Percentiles rank a stretch among this genome's conserved stretches.
Evolutionary conservation across 2,797 vertebrate species (phyloP).

Genomic region (Microctenopoma stevenorrisi): DNA sequence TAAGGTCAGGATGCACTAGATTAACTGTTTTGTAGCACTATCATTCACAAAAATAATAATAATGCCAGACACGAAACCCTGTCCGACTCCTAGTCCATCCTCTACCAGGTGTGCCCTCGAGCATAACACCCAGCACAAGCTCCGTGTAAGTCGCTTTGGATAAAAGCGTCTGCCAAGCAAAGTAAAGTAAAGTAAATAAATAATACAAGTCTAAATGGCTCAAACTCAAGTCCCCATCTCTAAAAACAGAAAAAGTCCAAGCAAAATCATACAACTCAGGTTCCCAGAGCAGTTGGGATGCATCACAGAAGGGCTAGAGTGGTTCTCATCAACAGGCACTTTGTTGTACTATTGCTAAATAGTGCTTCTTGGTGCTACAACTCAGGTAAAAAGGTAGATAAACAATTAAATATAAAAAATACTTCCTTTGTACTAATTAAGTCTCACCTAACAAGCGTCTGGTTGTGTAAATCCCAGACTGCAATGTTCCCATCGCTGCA

Average conservation of each 20-base stretch:
- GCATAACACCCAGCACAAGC: too few relatives aligned
- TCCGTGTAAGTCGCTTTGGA: too few relatives aligned
- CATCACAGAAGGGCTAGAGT: slow-evolving; percentile 14
- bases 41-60: too few relatives aligned
- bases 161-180: too few relatives aligned
- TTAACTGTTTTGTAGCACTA: too few relatives aligned
- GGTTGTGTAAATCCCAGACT: slow-evolving; percentile 97
- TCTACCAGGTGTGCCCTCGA: too few relatives aligned
- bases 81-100: too few relatives aligned
- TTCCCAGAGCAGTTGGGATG: slow-evolving; percentile 2
- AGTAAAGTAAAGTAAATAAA: too few relatives aligned
- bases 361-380: slow-evolving; percentile 1
- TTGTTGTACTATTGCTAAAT: not conserved
- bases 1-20: too few relatives aligned
- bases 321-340: slow-evolving; percentile 25
- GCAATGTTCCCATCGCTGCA: slow-evolving; percentile 97
- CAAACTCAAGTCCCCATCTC: too few relatives aligned
- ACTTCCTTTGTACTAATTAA: not conserved
- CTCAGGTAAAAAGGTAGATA: not conserved
- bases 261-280: slow-evolving; percentile 19
- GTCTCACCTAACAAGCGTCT: slow-evolving; percentile 93
- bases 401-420: slow-evolving; percentile 9
- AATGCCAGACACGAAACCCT: too few relatives aligned
- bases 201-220: too few relatives aligned
- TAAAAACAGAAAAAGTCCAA: slow-evolving; percentile 10